Percentiles rank a stretch among this genome's conserved stretches.
Evolutionary conservation across 1,140 invertebrate genomes (phyloP).

Genomic region (Uloborus diversus): DNA sequence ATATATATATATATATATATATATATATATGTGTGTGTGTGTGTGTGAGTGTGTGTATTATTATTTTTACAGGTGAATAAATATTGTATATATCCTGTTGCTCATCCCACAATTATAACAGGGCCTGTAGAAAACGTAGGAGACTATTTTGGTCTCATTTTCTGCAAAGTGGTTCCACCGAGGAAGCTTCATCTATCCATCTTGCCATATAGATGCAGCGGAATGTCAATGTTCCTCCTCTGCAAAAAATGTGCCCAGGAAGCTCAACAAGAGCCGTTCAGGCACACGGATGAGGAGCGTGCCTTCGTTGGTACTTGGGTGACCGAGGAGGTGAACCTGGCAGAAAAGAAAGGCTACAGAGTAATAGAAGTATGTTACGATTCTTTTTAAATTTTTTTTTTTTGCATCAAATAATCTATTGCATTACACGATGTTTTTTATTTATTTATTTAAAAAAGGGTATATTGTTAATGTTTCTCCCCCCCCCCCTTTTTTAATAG

Average conservation of each 20-base stretch:
- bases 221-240: constrained; percentile 53
- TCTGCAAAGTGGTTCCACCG: background rate
- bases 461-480: too few species aligned
- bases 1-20: too few species aligned
- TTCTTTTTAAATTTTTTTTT: too few species aligned
- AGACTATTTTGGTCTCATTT: background rate
- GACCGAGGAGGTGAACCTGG: constrained; percentile 62
- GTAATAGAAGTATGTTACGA: background rate
- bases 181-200: background rate
- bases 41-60: too few species aligned
- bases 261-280: constrained; percentile 28
- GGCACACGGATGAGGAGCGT: constrained; percentile 61
- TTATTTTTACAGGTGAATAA: background rate
- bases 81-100: background rate
- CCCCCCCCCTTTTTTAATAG: too few species aligned
- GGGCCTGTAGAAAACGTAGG: background rate
- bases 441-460: too few species aligned
- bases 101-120: background rate
- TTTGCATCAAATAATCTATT: too few species aligned
- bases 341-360: constrained; percentile 62
- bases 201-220: background rate
- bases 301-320: constrained; percentile 64
- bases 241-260: constrained; percentile 57
- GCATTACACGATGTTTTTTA: too few species aligned
- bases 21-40: too few species aligned